These are phyloP conservation scores for Strongylocentrotus purpuratus DNA, from an alignment of 35 echinoderm and acorn worm genomes.

Conservation along the genomic window DNA sequence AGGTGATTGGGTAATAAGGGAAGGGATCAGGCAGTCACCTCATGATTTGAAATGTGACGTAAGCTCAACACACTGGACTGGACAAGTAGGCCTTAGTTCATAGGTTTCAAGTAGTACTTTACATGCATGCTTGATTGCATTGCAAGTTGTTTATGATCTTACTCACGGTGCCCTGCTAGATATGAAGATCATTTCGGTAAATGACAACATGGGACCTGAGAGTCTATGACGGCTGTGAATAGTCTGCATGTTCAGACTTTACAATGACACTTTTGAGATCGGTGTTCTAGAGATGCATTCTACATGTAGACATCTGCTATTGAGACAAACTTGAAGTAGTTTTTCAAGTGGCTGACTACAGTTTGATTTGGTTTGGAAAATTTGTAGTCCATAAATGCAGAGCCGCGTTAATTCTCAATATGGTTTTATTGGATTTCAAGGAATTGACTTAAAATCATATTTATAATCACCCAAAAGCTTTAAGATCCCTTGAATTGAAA, in stretches of 20 bases:
- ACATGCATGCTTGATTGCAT: slow-evolving; percentile 7
- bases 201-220: slow-evolving; percentile 3
- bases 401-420: background rate
- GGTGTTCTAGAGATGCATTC: too few species aligned
- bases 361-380: too few species aligned
- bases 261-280: background rate
- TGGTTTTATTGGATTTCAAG: background rate
- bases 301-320: too few species aligned
- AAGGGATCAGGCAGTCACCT: background rate
- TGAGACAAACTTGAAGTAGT: too few species aligned
- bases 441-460: background rate
- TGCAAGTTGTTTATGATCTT: slow-evolving; percentile 18
- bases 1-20: background rate
- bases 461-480: background rate
- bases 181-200: background rate
- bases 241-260: background rate
- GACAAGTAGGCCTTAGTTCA: slow-evolving; percentile 1
- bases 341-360: too few species aligned
- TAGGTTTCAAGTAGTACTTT: background rate
- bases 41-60: background rate
- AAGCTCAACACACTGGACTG: background rate
- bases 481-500: background rate
- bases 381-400: too few species aligned
- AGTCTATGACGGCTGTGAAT: background rate
- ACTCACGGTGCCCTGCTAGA: background rate